phyloP scores from a whole-genome alignment of 2,113 vertebrate genomes.

The Halcyon senegalensis region DNA sequence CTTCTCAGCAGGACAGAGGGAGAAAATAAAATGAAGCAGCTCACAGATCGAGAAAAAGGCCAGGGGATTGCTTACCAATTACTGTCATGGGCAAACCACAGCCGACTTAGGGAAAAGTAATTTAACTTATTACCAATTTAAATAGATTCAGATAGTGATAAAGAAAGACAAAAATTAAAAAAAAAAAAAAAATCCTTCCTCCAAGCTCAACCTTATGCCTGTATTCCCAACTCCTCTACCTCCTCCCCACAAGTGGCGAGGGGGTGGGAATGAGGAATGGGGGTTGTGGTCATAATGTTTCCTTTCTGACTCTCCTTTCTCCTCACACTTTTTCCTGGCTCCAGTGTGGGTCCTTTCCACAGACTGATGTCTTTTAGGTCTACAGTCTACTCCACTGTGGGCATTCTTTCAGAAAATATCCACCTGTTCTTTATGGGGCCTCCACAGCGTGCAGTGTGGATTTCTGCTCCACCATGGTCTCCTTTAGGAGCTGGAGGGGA shows the following conservation, averaged over 20 bases:
- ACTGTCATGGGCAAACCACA: background rate
- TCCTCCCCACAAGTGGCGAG: background rate
- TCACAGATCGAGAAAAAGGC: background rate
- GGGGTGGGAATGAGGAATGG: background rate
- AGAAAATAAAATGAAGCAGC: background rate
- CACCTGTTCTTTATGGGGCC: background rate
- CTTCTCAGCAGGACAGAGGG: background rate
- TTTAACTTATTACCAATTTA: background rate
- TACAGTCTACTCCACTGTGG: background rate
- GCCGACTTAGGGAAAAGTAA: background rate
- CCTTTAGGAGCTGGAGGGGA: background rate
- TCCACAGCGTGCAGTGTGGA: background rate
- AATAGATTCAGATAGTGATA: background rate
- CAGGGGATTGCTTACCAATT: background rate
- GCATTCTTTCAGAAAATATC: background rate
- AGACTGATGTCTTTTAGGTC: accelerated
- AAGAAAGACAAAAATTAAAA: background rate
- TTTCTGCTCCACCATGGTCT: background rate
- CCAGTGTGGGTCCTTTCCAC: background rate
- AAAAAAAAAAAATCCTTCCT: too few species aligned
- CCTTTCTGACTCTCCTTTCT: background rate
- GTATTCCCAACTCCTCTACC: background rate
- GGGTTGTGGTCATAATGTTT: background rate
- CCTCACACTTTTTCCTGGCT: background rate
- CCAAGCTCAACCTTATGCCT: background rate